Evolutionary conservation across 2,888 invertebrate genomes (phyloP).

Genomic region (Hirtodrosophila duncani): DNA sequence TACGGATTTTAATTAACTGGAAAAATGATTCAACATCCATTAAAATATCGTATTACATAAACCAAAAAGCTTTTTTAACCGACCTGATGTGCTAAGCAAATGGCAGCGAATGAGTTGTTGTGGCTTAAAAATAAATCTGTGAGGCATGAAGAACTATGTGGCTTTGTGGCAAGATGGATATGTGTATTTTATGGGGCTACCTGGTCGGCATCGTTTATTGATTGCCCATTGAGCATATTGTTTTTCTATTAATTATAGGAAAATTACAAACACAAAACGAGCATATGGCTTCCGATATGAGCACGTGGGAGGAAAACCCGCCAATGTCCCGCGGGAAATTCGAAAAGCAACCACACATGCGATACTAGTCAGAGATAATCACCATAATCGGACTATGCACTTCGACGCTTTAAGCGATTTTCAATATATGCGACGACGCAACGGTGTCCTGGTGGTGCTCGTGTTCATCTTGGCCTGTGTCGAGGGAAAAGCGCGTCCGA

Average conservation of each 20-base stretch:
- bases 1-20: conserved; percentile 63
- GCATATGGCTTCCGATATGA: conserved; percentile 66
- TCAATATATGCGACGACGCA: conserved; percentile 49
- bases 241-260: conserved; percentile 66
- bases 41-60: conserved; percentile 73
- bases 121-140: conserved; percentile 26
- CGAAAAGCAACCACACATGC: conserved; percentile 43
- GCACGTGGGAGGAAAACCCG: conserved; percentile 25
- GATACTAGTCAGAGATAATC: conserved; percentile 60
- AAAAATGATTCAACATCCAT: conserved; percentile 64
- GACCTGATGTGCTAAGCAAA: conserved; percentile 32
- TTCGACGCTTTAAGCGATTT: conserved; percentile 64
- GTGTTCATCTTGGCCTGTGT: neutral
- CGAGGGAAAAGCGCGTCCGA: conserved; percentile 19
- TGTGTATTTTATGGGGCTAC: neutral
- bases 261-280: conserved; percentile 48
- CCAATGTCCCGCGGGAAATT: conserved; percentile 62
- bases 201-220: conserved; percentile 23
- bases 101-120: conserved; percentile 44
- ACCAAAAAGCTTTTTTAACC: conserved; percentile 5
- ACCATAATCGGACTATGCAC: conserved; percentile 73
- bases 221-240: conserved; percentile 63
- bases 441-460: conserved; percentile 3
- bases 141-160: neutral
- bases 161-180: no score